Base-by-base conservation (phyloP, 2,113 vertebrate genomes). In the Tamias sibiricus region DNA sequence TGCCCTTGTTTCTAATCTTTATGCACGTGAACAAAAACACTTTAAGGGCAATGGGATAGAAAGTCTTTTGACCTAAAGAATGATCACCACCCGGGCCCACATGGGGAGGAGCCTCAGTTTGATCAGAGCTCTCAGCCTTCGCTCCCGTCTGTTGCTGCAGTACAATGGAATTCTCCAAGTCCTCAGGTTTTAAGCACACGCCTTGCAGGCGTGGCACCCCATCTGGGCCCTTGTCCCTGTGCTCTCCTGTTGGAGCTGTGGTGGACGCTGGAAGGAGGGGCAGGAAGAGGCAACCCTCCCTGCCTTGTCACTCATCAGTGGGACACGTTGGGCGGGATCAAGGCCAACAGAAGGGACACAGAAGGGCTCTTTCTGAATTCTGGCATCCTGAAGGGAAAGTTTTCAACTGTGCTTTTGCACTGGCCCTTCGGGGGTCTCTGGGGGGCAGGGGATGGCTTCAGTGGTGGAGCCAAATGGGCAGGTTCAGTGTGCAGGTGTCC, bases 391-490 rank as follows among this genome's bases (percentile, higher is more conserved):
- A 49, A n/a, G 79, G 32, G n/a, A 16, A 7, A 2, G 11, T 26
- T 62, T 59, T 22, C 68, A 57, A 59, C 11, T 14, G 12, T 14
- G 19, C 4, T 24, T 6, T 20, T 68, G 20, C 13, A 8, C 37
- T 4, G 1, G 11, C 47, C 24, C 22, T 80, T 40, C 4, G 12
- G 4, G 22, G 8, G 13, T 17, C 32, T 66, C 42, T 17, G 16
- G 10, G 22, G 22, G 30, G 1, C 4, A 11, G 11, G 6, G 14
- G 11, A 13, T 20, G 81, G 20, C 26, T 35, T 59, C 57, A n/a
- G 0, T 1, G 5, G 8, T 6, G 35, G 42, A 2, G 13, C n/a
- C 22, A 28, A n/a, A 19, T 1, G 77, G 19, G 8, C 47, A 42
- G 59, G 24, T 35, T 26, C 17, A 7, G 26, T 74, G 30, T 22